phyloP scores from a whole-genome alignment of 2,888 invertebrate species.

The Cyrtodaria siliqua region DNA sequence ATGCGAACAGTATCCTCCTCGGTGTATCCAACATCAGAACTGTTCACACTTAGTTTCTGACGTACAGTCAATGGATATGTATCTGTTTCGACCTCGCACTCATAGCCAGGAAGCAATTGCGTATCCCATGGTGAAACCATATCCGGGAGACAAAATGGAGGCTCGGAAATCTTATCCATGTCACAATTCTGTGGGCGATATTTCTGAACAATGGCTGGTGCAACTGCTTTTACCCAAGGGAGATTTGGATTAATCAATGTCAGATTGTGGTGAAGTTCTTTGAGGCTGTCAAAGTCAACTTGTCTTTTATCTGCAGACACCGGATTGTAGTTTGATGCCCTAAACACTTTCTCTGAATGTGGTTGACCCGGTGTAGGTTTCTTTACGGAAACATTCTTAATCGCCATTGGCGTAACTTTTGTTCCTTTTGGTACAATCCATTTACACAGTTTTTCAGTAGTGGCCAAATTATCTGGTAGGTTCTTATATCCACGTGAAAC shows the following conservation, averaged over 20 bases:
- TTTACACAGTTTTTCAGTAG: conserved; percentile 22
- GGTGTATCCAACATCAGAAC: too few species aligned
- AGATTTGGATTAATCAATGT: conserved; percentile 15
- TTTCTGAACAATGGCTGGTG: too few species aligned
- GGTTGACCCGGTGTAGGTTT: background rate
- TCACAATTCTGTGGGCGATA: too few species aligned
- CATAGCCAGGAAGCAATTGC: too few species aligned
- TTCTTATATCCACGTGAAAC: conserved; percentile 13
- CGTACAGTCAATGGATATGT: too few species aligned
- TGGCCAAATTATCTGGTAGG: conserved; percentile 4
- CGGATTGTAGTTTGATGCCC: conserved; percentile 25
- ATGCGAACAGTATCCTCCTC: too few species aligned
- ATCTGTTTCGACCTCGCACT: too few species aligned
- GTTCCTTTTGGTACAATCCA: conserved; percentile 22
- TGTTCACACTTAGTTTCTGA: too few species aligned
- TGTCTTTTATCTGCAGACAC: conserved; percentile 13
- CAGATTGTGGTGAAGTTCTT: conserved; percentile 5
- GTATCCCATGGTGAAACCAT: too few species aligned
- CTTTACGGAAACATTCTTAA: conserved; percentile 2
- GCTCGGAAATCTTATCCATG: too few species aligned
- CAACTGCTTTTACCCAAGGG: conserved; percentile 24
- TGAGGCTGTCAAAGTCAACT: conserved; percentile 6
- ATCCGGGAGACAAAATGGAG: too few species aligned
- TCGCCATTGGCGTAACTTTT: background rate
- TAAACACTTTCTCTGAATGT: conserved; percentile 1